Percentiles rank a stretch among this genome's conserved stretches.
Evolutionary conservation across 2,888 invertebrate species (phyloP).

Genomic region (Brachyopa scutellaris): DNA sequence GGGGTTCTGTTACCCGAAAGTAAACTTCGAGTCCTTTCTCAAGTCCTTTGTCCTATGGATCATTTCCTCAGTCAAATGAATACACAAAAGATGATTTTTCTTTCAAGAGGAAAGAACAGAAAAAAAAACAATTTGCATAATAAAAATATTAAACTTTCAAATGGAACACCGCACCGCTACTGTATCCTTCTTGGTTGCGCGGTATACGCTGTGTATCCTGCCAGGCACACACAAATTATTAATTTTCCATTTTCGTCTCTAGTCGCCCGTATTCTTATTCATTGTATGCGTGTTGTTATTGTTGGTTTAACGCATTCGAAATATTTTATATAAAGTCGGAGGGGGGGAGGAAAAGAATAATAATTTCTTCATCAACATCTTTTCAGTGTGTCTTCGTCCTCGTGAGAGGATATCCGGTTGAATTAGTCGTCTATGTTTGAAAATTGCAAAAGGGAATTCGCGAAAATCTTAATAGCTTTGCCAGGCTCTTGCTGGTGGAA

Average conservation of each 20-base stretch:
- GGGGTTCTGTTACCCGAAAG: constrained; percentile 28
- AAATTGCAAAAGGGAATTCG: constrained; percentile 36
- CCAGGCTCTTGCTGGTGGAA: constrained; percentile 36
- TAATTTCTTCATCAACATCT: constrained; percentile 41
- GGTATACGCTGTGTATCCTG: constrained; percentile 48
- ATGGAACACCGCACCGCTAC: constrained; percentile 38
- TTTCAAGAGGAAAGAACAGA: constrained; percentile 49
- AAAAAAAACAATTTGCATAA: constrained; percentile 63
- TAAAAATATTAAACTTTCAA: constrained; percentile 71
- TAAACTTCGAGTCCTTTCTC: constrained; percentile 46
- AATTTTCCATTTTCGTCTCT: constrained; percentile 70
- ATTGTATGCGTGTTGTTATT: constrained; percentile 52
- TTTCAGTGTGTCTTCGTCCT: constrained; percentile 8
- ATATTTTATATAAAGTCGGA: background rate
- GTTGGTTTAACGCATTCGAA: constrained; percentile 58
- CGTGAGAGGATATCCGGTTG: constrained; percentile 64
- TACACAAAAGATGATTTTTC: constrained; percentile 62
- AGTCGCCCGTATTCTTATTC: constrained; percentile 23
- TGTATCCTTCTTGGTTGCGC: too few species aligned
- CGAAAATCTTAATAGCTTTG: constrained; percentile 18
- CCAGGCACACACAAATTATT: constrained; percentile 69
- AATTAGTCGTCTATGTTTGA: constrained; percentile 46
- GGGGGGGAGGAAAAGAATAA: background rate
- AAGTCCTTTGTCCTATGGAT: constrained; percentile 58
- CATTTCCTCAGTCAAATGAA: constrained; percentile 61